Percentiles rank a stretch among this genome's conserved stretches.
Evolutionary conservation across 2,113 vertebrate species (phyloP).

Genomic region (Aramus guarauna): DNA sequence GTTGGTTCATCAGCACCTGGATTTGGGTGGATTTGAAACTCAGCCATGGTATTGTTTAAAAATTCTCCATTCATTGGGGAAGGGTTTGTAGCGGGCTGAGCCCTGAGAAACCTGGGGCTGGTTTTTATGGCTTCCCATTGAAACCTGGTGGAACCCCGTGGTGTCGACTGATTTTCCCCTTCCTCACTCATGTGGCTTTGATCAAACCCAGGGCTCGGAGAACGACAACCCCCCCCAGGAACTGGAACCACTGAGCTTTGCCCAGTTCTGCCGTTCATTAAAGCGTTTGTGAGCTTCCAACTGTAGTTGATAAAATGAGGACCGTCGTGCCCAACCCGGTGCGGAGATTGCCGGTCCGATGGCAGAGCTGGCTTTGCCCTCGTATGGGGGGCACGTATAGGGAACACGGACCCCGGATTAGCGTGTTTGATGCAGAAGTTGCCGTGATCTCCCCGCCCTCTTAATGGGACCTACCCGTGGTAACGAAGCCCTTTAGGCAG

Average conservation of each 20-base stretch:
- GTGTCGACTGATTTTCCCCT: conserved; percentile 25
- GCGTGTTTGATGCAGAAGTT: neutral
- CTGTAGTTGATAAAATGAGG: neutral
- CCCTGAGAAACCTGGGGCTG: conserved; percentile 37
- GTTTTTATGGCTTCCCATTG: conserved; percentile 59
- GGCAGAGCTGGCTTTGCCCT: neutral
- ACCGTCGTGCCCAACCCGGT: neutral
- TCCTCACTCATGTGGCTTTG: conserved; percentile 53
- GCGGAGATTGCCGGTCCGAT: neutral
- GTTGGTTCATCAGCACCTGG: conserved; percentile 42
- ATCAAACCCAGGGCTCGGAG: conserved; percentile 6
- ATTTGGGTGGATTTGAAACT: conserved; percentile 36
- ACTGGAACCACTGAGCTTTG: conserved; percentile 7
- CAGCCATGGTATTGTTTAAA: conserved; percentile 57
- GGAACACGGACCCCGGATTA: neutral
- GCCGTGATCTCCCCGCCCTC: neutral
- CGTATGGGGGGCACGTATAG: fast-evolving
- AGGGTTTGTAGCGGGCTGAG: conserved; percentile 38
- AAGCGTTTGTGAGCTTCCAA: neutral
- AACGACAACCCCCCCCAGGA: neutral
- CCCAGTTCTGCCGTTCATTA: conserved; percentile 35
- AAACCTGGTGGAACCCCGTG: conserved; percentile 51
- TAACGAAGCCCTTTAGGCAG: neutral
- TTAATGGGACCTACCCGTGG: neutral
- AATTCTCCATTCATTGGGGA: conserved; percentile 17